phyloP scores from a whole-genome alignment of 2,888 invertebrate genomes.

The Cecidostiba fungosa region DNA sequence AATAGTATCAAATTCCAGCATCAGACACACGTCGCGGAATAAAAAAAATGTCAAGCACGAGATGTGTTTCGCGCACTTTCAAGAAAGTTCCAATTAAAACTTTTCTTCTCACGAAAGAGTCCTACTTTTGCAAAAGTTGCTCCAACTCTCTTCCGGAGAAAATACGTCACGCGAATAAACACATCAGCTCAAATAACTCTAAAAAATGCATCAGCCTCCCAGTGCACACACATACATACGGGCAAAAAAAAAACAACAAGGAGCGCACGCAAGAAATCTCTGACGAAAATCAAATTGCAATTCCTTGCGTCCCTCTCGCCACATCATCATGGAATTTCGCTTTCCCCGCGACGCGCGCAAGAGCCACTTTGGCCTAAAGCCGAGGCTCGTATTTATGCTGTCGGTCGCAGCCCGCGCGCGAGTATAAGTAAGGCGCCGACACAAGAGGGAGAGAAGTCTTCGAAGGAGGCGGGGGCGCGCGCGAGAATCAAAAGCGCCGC shows the following conservation, averaged over 20 bases:
- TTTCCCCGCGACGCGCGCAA: not conserved
- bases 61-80: slow-evolving; percentile 5
- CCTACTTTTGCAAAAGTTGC: slow-evolving; percentile 18
- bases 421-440: not conserved
- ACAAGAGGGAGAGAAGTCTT: not conserved
- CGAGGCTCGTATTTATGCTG: slow-evolving; percentile 31
- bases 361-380: slow-evolving; percentile 37
- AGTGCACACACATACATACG: not conserved
- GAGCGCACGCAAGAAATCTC: not conserved
- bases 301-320: slow-evolving; percentile 23
- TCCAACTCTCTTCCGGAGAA: slow-evolving; percentile 13
- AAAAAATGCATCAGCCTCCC: not conserved
- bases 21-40: not conserved
- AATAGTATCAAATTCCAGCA: not conserved
- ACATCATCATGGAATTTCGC: slow-evolving; percentile 36
- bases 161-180: slow-evolving; percentile 19
- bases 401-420: not conserved
- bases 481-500: slow-evolving; percentile 52
- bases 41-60: not conserved
- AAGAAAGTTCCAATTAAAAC: slow-evolving; percentile 55
- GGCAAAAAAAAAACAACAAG: slow-evolving; percentile 31
- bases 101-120: slow-evolving; percentile 21
- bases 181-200: not conserved
- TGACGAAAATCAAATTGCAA: slow-evolving; percentile 43
- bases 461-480: not conserved